A percentile compares a stretch with the other conserved stretches of the same genome.
These are phyloP conservation scores for Triplophysa dalaica DNA, from an alignment of 2,113 vertebrate genomes.

Conservation along the genomic window DNA sequence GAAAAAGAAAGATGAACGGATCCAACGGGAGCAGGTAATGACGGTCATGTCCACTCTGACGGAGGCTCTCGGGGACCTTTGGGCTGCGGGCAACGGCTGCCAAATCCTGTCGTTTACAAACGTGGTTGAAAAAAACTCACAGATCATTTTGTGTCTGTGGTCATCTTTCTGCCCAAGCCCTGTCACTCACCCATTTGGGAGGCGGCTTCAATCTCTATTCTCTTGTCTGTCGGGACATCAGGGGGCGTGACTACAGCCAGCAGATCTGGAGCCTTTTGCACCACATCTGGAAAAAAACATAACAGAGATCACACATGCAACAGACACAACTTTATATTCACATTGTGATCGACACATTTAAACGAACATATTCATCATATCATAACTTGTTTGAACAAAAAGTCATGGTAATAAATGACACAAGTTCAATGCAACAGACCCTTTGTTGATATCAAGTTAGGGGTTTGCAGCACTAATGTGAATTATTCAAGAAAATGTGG, in stretches of 20 bases:
- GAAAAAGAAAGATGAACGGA: slow-evolving; percentile 66
- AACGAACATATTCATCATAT: background rate
- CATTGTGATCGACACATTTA: too few species aligned
- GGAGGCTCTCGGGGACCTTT: slow-evolving; percentile 88
- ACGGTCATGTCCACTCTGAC: slow-evolving; percentile 86
- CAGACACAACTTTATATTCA: too few species aligned
- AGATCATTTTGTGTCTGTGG: background rate
- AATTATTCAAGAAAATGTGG: too few species aligned
- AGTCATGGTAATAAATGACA: too few species aligned
- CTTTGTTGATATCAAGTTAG: too few species aligned
- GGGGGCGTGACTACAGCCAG: background rate
- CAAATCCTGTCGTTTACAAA: slow-evolving; percentile 78
- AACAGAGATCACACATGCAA: too few species aligned
- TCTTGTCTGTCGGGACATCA: background rate
- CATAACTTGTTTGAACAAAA: too few species aligned
- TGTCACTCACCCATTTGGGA: slow-evolving; percentile 44
- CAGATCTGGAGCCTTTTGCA: slow-evolving; percentile 7
- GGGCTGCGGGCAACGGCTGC: slow-evolving; percentile 86
- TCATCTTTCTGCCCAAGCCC: background rate
- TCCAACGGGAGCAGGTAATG: slow-evolving; percentile 53
- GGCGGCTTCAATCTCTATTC: background rate
- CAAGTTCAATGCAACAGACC: too few species aligned
- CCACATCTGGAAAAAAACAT: slow-evolving; percentile 15
- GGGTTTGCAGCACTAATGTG: too few species aligned
- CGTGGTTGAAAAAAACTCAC: background rate